Evolutionary conservation across 1,140 invertebrate species (phyloP), one percentile per base, ranked within the genome.

Genomic region (Teleopsis dalmanni): DNA sequence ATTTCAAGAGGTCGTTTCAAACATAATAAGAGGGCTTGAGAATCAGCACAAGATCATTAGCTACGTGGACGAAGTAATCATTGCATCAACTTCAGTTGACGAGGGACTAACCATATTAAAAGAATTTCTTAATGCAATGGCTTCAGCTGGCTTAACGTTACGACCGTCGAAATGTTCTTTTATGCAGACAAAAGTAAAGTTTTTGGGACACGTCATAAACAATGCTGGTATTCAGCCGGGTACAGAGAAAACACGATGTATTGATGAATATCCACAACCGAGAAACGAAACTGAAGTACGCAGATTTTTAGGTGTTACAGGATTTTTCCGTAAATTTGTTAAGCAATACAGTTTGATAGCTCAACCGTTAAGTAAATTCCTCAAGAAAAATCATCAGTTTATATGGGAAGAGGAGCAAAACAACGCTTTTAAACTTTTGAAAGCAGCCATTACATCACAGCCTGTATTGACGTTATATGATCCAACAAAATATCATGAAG

Each of bases 181-280:
- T 27, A 22, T 50, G 31, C 8, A 22, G 3, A 13, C n/a, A 16
- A 34, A 34, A 13, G 33, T 50, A 3, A 34, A 38, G 23, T 50
- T 45, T 22, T 18, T 50, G 22, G 62, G 62, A 0, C 47, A 56
- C 14, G 52, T 57, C 11, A 62, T 68, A 4, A 54, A 49, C 35
- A 43, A 26, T 1, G 50, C 60, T 26, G 56, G 61, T 22, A 55
- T 71, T 3, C 38, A 41, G 38, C 67, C 70, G 26, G 61, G 58
- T 18, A 42, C 41, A 18, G 25, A 45, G 13, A 72, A 72, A 50
- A 56, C 63, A 4, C 14, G 58, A 46, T 69, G 65, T 10, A 52
- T 73, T 3, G 51, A 52, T 38, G 54, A 65, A 5, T 50, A 56
- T 65, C 37, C 50, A 58, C 14, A 18, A 26, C 53, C 72, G n/a